A percentile compares a stretch with the other conserved stretches of the same genome.
Evolutionary conservation across 1,140 invertebrate genomes (phyloP).

Genomic region (Pomacea maculata): DNA sequence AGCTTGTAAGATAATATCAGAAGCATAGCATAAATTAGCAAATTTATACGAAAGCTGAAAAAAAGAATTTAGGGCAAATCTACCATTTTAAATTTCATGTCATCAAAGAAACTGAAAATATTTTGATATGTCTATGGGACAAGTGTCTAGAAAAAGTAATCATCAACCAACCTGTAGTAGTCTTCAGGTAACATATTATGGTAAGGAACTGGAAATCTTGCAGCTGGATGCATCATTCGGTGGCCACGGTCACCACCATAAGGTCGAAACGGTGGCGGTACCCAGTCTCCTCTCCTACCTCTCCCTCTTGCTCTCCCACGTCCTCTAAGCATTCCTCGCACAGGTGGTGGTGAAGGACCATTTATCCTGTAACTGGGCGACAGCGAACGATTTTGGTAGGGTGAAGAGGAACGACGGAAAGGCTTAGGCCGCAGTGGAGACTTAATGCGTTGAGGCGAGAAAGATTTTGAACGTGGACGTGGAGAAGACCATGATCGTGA

Average conservation of each 20-base stretch:
- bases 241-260: slow-evolving; percentile 3
- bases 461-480: slow-evolving; percentile 12
- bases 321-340: slow-evolving; percentile 26
- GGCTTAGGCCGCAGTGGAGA: slow-evolving; percentile 29
- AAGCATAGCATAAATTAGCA: not conserved
- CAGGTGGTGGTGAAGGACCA: slow-evolving; percentile 62
- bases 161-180: not conserved
- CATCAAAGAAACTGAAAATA: not conserved
- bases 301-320: slow-evolving; percentile 48
- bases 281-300: slow-evolving; percentile 18
- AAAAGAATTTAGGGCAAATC: not conserved
- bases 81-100: not conserved
- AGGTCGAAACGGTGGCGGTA: slow-evolving; percentile 4
- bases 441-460: slow-evolving; percentile 25
- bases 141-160: too few relatives aligned
- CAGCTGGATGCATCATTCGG: not conserved
- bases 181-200: slow-evolving; percentile 5
- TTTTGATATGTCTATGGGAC: not conserved
- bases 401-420: slow-evolving; percentile 11
- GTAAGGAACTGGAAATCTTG: not conserved
- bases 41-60: not conserved
- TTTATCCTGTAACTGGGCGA: slow-evolving; percentile 47
- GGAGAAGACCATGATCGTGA: slow-evolving; percentile 34
- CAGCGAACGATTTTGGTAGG: slow-evolving; percentile 15
- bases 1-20: not conserved